Evolutionary conservation across 2,888 invertebrate species (phyloP).

Genomic region (Orthonevra nobilis): DNA sequence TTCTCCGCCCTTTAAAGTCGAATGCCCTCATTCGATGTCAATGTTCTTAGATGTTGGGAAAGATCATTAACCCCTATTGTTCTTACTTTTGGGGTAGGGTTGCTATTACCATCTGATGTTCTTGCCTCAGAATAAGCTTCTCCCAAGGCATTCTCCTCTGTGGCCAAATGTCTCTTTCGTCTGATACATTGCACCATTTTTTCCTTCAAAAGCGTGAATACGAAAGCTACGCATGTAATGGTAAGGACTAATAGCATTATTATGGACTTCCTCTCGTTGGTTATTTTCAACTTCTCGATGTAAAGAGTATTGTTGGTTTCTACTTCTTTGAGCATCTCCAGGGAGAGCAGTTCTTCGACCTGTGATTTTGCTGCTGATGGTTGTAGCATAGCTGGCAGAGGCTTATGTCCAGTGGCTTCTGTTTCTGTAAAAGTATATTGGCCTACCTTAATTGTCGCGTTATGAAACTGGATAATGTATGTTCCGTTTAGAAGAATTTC

Average conservation of each 20-base stretch:
- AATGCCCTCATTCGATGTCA: conserved; percentile 18
- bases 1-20: conserved; percentile 32
- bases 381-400: conserved; percentile 4
- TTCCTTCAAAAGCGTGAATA: conserved; percentile 12
- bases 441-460: no score
- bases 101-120: background rate
- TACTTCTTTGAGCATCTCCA: background rate
- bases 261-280: conserved; percentile 15
- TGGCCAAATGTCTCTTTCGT: no score
- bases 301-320: background rate
- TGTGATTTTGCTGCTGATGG: conserved; percentile 16
- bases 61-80: conserved; percentile 22
- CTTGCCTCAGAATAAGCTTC: no score
- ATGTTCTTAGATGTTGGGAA: conserved; percentile 5
- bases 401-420: background rate
- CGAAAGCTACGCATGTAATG: background rate
- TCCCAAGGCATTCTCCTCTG: no score
- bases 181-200: conserved; percentile 1
- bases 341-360: conserved; percentile 13
- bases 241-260: conserved; percentile 10
- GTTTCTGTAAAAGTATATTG: no score
- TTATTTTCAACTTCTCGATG: conserved; percentile 1
- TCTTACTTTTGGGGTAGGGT: background rate
- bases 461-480: no score
- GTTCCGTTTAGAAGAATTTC: no score